phyloP scores from a whole-genome alignment of 1,140 invertebrate species.

The Globodera ellingtonae region DNA sequence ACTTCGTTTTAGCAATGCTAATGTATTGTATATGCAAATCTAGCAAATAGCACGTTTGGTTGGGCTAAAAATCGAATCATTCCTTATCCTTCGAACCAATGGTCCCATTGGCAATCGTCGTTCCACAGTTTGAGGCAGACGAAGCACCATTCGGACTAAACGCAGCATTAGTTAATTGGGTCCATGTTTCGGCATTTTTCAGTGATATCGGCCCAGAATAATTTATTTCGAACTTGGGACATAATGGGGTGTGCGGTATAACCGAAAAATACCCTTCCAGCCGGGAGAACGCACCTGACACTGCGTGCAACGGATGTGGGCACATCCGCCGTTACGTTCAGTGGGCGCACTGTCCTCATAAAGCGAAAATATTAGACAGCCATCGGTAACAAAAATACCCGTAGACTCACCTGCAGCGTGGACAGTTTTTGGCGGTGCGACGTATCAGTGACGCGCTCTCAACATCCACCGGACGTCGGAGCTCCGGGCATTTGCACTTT shows the following conservation, averaged over 20 bases:
- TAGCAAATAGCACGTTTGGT: too few relatives aligned
- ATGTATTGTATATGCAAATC: too few relatives aligned
- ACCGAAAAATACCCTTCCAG: too few relatives aligned
- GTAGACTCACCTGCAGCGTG: constrained; percentile 8
- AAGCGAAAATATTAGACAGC: too few relatives aligned
- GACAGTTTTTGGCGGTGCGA: constrained; percentile 35
- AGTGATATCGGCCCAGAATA: too few relatives aligned
- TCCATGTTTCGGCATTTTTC: too few relatives aligned
- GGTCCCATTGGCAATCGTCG: constrained; percentile 47
- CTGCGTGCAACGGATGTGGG: constrained; percentile 46
- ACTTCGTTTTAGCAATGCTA: too few relatives aligned
- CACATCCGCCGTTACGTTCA: constrained; percentile 41
- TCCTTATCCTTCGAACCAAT: constrained; percentile 23
- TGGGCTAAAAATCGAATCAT: too few relatives aligned
- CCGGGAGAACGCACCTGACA: constrained; percentile 10
- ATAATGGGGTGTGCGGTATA: too few relatives aligned
- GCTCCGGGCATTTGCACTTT: background rate
- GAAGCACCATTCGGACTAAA: constrained; percentile 40
- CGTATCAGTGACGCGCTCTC: constrained; percentile 25
- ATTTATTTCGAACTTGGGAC: too few relatives aligned
- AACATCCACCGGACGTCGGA: background rate
- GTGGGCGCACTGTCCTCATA: constrained; percentile 25
- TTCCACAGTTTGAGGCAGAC: constrained; percentile 36
- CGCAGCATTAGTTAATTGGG: too few relatives aligned
- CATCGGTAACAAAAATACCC: too few relatives aligned